Evolutionary conservation across 2,113 vertebrate genomes (phyloP), one percentile per base, ranked within the genome.

Genomic region (Podilymbus podiceps): DNA sequence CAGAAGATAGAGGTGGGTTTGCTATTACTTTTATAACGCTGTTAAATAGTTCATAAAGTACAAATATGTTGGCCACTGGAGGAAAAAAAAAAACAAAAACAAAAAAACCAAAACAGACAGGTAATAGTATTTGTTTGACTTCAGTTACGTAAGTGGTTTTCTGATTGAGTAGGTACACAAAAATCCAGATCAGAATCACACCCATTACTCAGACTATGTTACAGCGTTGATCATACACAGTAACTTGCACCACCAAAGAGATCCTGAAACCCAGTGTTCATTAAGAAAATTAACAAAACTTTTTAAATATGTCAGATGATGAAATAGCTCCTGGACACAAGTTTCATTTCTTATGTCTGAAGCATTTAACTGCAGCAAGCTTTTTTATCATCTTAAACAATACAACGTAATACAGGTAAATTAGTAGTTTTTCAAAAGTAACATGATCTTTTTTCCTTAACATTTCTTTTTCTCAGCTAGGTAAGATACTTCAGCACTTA

Each of bases 381-480:
- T 58, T 33, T 80, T 68, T 11, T 11, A 30, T 9, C 17, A 44
- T 5, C 17, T 28, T 19, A 47, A 33, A 0, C 2, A 53, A 11
- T 8, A 44, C 8, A 31, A 5, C 11, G 6, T 16, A 59, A 46
- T 15, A 60, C 15, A 33, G 8, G 21, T 30, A 64, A 89, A 27
- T 38, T 21, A 44, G 7, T 19, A 59, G 8, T 6, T 72, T 73
- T 49, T 56, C 25, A 33, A 4, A 13, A 84, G 2, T 8, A 63
- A 46, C 12, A 11, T 3, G 3, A 31, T 11, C 7, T 3, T 42
- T 63, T 28, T 46, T 11, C 33, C 27, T 7, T 15, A 4, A 1
- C 0, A 0, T 35, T 25, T 55, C 0, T 44, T 50, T 63, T 68
- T 55, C 47, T 22, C 5, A 44, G 6, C 18, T 35, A 85, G 5